Evolutionary conservation across 2,888 invertebrate species (phyloP), one percentile per base, ranked within the genome.

Genomic region (Romanomermis culicivorax): DNA sequence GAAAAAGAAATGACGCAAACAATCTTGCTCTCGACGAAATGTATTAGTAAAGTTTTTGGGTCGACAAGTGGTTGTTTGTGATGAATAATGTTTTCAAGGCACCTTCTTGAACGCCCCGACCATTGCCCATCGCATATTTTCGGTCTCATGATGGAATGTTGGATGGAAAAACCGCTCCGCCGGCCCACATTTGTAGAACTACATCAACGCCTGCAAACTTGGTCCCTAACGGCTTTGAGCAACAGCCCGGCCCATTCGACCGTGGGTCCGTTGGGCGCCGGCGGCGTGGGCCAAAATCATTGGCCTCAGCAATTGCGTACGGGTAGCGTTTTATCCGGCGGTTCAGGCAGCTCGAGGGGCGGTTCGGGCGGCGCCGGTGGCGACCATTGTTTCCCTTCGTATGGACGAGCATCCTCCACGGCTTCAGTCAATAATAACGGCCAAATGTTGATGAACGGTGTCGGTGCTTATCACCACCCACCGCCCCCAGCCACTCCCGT

Each of bases 91-190:
- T 80, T 93, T 20, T 85, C 85, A 14, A 80, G 93, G 23, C 88
- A 93, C 70, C 74, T 95, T 36, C 75, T 97, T 57, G 83, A 87
- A 0, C 83, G 87, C 64, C 95, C 97, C 0, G 82, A 85, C 58
- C 82, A 81, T 60, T 93, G 93, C 67, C 93, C 95, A 0, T 78
- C 85, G 26, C 79, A 83, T 61, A 82, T 93, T 67, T 93, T 93
- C 73, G 79, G 83, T 3, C 76, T 97, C 55, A 97, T 97, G 93
- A 82, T 88, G 56, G 95, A 95, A 71, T 97, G 95, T 68, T 97
- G 97, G 95, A 84, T 85, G 64, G 93, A 95, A 70, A 80, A 83
- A 61, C 85, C 93, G 0, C 80, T 83, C 57, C 76, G 88, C 29
- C 76, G 97, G 63, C 97, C 97, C 0, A 80, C 82, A 63, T 97